These are phyloP conservation scores for Schizothorax lantsangensis DNA, from an alignment of 2,797 vertebrate species.

Conservation along the genomic window DNA sequence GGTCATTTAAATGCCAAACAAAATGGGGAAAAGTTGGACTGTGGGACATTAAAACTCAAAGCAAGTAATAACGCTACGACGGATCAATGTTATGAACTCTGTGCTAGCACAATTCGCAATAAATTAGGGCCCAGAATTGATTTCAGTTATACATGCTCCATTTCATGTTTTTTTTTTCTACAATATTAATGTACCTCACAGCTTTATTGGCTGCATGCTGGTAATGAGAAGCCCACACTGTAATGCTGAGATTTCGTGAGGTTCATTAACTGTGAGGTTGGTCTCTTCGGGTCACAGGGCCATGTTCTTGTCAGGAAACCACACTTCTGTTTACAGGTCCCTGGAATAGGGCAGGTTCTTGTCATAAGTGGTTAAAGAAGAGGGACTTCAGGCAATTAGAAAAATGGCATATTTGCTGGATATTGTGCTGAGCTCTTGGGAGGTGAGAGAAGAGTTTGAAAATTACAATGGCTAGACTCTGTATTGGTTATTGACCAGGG, in stretches of 20 bases:
- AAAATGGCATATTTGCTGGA: constrained; percentile 41
- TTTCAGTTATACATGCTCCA: constrained; percentile 46
- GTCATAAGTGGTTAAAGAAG: constrained; percentile 29
- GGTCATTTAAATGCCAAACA: constrained; percentile 42
- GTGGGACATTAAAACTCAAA: constrained; percentile 39
- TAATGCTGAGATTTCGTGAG: constrained; percentile 42
- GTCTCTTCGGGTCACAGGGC: constrained; percentile 42
- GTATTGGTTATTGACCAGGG: constrained; percentile 9
- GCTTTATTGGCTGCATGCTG: constrained; percentile 38
- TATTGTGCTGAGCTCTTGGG: not conserved
- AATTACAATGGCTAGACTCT: not conserved
- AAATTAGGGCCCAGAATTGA: constrained; percentile 53
- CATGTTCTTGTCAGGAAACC: constrained; percentile 35
- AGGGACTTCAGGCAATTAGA: constrained; percentile 47
- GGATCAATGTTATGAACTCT: constrained; percentile 51
- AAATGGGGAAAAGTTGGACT: constrained; percentile 40
- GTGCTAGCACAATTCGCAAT: constrained; percentile 27
- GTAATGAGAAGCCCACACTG: constrained; percentile 46
- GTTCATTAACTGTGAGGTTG: constrained; percentile 39
- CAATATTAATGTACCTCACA: constrained; percentile 46
- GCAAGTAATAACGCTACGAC: constrained; percentile 48
- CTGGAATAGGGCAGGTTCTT: constrained; percentile 30
- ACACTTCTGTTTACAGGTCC: constrained; percentile 33
- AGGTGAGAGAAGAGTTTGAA: not conserved
- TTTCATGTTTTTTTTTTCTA: constrained; percentile 44